phyloP scores from a whole-genome alignment of 2,797 vertebrate species.

The Pachyuromys duprasi region DNA sequence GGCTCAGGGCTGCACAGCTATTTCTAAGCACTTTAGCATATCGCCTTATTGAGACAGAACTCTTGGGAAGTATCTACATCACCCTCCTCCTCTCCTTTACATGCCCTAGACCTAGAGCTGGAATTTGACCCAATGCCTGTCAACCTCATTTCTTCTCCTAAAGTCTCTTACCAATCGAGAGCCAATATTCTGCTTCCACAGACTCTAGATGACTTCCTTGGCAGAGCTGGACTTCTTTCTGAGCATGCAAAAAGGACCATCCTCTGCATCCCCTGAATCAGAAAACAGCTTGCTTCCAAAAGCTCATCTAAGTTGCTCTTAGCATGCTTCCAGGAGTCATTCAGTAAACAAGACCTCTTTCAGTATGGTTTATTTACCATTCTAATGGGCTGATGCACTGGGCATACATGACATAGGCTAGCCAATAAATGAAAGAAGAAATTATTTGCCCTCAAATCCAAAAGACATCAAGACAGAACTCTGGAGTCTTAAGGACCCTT shows the following conservation, averaged over 20 bases:
- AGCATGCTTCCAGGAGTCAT: conserved; percentile 32
- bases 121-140: not conserved
- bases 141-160: not conserved
- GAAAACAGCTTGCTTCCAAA: conserved; percentile 27
- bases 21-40: not conserved
- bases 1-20: not conserved
- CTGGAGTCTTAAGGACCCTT: not conserved
- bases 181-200: not conserved
- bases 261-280: not conserved
- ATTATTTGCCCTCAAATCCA: conserved; percentile 21
- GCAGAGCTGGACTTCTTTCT: not conserved
- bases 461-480: not conserved
- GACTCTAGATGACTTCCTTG: not conserved
- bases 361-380: conserved; percentile 5
- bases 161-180: not conserved
- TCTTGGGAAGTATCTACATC: not conserved
- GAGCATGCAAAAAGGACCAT: not conserved
- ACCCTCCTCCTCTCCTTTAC: not conserved
- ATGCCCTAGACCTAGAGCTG: not conserved
- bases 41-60: not conserved
- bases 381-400: not conserved
- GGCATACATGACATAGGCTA: not conserved
- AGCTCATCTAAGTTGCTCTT: not conserved
- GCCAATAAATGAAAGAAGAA: conserved; percentile 11
- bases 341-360: conserved; percentile 1